Percentiles rank a stretch among this genome's conserved stretches.
These are phyloP conservation scores for Dryococelus australis DNA, from an alignment of 2,888 invertebrate genomes.

Conservation along the genomic window DNA sequence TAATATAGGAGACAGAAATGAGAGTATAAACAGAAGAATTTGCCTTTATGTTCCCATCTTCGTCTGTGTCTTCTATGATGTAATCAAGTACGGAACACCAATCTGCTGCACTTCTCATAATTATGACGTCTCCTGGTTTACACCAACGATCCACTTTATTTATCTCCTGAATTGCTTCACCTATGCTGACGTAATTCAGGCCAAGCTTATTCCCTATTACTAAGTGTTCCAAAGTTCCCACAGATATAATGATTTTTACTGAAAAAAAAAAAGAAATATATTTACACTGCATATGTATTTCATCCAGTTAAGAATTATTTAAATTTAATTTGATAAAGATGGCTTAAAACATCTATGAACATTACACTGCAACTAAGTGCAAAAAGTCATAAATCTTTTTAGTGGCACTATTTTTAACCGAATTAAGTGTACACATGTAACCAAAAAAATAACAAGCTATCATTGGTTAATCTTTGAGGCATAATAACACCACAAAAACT, in stretches of 20 bases:
- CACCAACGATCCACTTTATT: neutral
- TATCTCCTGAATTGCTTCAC: neutral
- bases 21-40: neutral
- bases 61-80: neutral
- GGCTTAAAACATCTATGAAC: too few relatives aligned
- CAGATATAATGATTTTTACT: neutral
- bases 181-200: neutral
- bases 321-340: too few relatives aligned
- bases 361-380: too few relatives aligned
- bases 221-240: neutral
- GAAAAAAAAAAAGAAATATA: neutral
- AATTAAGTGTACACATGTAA: too few relatives aligned
- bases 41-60: neutral
- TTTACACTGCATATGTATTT: too few relatives aligned
- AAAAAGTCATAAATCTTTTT: too few relatives aligned
- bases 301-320: too few relatives aligned
- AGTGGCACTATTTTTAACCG: too few relatives aligned
- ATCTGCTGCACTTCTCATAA: neutral
- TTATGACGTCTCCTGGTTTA: neutral
- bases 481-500: too few relatives aligned
- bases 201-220: neutral
- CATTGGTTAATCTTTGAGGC: too few relatives aligned
- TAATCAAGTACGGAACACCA: neutral
- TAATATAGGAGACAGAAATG: neutral
- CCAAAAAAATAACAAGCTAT: too few relatives aligned